Evolutionary conservation across 2,797 vertebrate species (phyloP).

Genomic region (Anguilla obscura): DNA sequence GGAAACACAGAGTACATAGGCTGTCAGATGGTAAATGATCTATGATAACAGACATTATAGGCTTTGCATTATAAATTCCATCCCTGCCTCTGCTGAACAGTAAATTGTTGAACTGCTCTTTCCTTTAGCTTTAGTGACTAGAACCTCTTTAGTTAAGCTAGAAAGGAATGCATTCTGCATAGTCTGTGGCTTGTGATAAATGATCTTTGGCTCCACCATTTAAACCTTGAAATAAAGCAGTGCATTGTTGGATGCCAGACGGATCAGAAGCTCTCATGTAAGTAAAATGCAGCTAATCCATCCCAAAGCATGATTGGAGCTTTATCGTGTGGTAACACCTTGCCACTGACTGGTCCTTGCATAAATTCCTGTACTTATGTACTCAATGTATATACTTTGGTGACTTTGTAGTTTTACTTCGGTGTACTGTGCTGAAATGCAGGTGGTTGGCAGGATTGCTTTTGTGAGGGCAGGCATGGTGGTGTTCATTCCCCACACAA

Average conservation of each 20-base stretch:
- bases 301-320: constrained; percentile 7
- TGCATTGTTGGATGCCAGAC: neutral
- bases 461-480: neutral
- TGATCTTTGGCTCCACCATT: neutral
- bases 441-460: neutral
- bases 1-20: neutral
- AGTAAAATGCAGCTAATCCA: neutral
- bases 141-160: neutral
- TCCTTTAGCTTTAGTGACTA: neutral
- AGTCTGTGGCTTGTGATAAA: neutral
- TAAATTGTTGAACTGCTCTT: neutral
- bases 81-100: neutral
- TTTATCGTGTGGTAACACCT: neutral
- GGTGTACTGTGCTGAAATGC: neutral
- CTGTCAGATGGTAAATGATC: neutral
- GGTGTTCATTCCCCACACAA: neutral
- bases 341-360: neutral
- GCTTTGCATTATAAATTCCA: neutral
- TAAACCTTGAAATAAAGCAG: neutral
- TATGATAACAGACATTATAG: neutral
- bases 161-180: neutral
- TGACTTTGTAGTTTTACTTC: neutral
- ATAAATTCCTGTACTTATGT: neutral
- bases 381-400: neutral
- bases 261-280: neutral